Evolutionary conservation across 2,888 invertebrate genomes (phyloP).

Genomic region (Galeruca laticollis): DNA sequence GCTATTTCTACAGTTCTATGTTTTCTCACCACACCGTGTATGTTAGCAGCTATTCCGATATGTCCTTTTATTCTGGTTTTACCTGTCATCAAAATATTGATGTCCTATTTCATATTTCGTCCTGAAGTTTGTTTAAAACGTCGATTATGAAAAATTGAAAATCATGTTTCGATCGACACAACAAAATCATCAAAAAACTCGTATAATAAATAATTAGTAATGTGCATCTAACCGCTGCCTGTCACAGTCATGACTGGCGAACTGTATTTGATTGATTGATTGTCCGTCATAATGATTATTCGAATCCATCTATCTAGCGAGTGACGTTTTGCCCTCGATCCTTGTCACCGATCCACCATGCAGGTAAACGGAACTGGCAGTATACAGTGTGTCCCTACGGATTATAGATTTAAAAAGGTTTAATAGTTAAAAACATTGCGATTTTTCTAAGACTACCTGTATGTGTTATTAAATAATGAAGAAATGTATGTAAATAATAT

Average conservation of each 20-base stretch:
- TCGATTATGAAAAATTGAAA: not conserved
- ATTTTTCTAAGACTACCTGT: not conserved
- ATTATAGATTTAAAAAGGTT: not conserved
- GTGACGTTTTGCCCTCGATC: conserved; percentile 60
- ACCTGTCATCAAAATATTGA: too few relatives aligned
- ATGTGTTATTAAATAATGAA: too few relatives aligned
- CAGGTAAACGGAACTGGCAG: conserved; percentile 55
- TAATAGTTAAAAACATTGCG: not conserved
- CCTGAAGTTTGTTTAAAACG: not conserved
- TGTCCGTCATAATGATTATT: conserved; percentile 67
- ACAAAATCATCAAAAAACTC: not conserved
- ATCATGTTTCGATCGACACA: not conserved
- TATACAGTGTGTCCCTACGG: conserved; percentile 16
- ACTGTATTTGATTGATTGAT: conserved; percentile 65
- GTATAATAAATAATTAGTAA: conserved; percentile 26
- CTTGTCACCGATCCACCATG: conserved; percentile 49
- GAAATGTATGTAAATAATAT: too few relatives aligned
- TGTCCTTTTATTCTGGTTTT: too few relatives aligned
- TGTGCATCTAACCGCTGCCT: conserved; percentile 39
- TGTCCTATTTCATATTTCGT: not conserved
- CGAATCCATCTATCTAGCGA: conserved; percentile 63
- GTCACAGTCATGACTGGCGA: conserved; percentile 62
- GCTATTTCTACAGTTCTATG: too few relatives aligned
- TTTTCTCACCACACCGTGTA: too few relatives aligned
- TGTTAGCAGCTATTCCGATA: too few relatives aligned